Evolutionary conservation across 2,888 invertebrate genomes (phyloP).

Genomic region (Tenthredo livida): DNA sequence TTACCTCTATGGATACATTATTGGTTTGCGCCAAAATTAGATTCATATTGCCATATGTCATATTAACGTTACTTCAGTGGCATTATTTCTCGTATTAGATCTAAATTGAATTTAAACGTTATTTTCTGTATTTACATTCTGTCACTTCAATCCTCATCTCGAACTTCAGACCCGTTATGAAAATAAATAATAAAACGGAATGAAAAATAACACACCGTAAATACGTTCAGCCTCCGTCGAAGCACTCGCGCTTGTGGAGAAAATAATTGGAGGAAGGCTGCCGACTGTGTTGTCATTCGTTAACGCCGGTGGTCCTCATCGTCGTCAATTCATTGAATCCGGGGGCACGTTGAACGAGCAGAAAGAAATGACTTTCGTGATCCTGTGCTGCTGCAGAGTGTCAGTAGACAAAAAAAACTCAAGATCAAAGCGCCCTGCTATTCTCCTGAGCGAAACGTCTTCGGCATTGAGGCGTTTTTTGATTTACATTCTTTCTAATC

Average conservation of each 20-base stretch:
- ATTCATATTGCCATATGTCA: background rate
- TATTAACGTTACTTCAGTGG: background rate
- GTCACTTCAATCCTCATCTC: background rate
- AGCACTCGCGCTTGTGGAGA: background rate
- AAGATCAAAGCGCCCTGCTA: background rate
- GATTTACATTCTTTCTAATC: background rate
- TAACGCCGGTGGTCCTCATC: background rate
- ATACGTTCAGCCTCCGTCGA: background rate
- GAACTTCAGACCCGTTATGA: background rate
- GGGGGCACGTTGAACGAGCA: background rate
- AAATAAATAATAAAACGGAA: background rate
- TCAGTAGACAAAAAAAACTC: background rate
- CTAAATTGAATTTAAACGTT: background rate
- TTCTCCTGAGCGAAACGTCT: background rate
- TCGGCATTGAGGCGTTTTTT: background rate
- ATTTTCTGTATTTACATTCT: background rate
- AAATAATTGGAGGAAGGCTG: conserved; percentile 8
- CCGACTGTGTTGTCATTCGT: conserved; percentile 12
- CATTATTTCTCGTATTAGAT: background rate
- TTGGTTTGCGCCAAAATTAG: too few species aligned
- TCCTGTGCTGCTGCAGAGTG: background rate
- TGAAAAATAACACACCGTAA: background rate
- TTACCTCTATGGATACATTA: too few species aligned
- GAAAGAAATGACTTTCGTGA: conserved; percentile 10
- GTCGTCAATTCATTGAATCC: conserved; percentile 20